Evolutionary conservation across 2,113 vertebrate genomes (phyloP).

Genomic region (Cariama cristata): DNA sequence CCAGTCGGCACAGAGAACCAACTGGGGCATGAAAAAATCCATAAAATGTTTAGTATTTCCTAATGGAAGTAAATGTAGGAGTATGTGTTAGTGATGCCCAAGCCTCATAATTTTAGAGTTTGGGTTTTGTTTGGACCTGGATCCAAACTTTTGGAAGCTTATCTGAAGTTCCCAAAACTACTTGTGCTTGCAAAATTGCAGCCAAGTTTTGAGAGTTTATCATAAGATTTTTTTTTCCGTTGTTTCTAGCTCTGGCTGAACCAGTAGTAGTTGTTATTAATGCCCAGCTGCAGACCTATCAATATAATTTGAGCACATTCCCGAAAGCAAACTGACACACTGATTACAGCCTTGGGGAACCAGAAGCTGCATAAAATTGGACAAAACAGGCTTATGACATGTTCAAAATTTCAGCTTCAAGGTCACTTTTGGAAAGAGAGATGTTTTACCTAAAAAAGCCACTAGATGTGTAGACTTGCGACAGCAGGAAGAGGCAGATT

Average conservation of each 20-base stretch:
- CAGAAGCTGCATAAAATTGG: background rate
- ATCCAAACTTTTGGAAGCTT: slow-evolving; percentile 35
- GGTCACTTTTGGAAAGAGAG: background rate
- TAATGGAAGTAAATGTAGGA: background rate
- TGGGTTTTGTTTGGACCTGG: slow-evolving; percentile 36
- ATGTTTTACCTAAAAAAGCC: accelerated
- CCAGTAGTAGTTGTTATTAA: background rate
- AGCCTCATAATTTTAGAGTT: background rate
- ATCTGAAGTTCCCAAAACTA: slow-evolving; percentile 33
- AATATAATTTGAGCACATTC: background rate
- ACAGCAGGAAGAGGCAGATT: background rate
- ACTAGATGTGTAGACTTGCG: background rate
- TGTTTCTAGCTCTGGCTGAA: background rate
- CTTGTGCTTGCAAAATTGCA: slow-evolving; percentile 17
- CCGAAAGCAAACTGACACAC: background rate
- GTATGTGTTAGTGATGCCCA: background rate
- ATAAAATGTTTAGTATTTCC: slow-evolving; percentile 46
- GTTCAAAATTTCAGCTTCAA: background rate
- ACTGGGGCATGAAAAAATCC: slow-evolving; percentile 37
- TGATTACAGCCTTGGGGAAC: background rate
- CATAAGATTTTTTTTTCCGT: background rate
- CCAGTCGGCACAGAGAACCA: background rate
- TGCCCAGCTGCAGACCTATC: background rate
- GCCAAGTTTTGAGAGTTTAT: background rate
- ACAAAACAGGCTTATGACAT: background rate